Base-by-base conservation (phyloP, 2,888 invertebrate genomes). In the Andrena hattorfiana region DNA sequence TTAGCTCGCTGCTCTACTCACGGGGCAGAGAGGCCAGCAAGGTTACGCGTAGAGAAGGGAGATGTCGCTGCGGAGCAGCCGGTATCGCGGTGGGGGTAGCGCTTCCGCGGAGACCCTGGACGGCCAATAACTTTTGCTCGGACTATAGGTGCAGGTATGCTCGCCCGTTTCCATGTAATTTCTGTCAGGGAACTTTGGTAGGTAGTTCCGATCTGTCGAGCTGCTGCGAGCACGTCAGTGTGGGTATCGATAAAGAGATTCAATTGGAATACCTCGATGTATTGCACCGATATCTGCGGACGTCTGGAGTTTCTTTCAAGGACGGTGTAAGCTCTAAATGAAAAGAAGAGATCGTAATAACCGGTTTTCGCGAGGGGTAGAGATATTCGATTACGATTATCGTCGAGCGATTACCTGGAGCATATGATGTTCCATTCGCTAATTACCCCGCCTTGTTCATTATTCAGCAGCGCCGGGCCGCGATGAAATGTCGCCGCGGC, bases 131-230 rank as follows among this genome's bases (percentile, higher is more conserved):
- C 42, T 42, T 42, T 42, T 13, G 42, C 42, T 13, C 42, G 42
- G 42, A 13, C 42, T 42, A 13, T 42, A 13, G 4, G 42, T 0
- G 42, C 42, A 16, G 42, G 10, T 75, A 72, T 77, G 81, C 75
- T 71, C 83, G 77, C 63, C 69, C 77, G 79, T 73, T 77, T 49
- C 75, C 68, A 69, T 42, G 75, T 74, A 84, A 86, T 85, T 85
- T 80, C 85, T 76, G 80, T 75, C 84, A 28, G 48, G 60, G 49
- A 72, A 59, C 20, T 51, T 51, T 7, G 26, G 48, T 35, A 56
- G n/a, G 42, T 16, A 69, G 23, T 23, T 63, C 62, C 51, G 48
- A 59, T 72, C 66, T 59, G 51, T 23, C 72, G 60, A 48, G 62
- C 60, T 69, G 66, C 51, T 30, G 70, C 56, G 64, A 71, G 64